phyloP scores from a whole-genome alignment of 2,888 invertebrate genomes.

The Volucella inflata region DNA sequence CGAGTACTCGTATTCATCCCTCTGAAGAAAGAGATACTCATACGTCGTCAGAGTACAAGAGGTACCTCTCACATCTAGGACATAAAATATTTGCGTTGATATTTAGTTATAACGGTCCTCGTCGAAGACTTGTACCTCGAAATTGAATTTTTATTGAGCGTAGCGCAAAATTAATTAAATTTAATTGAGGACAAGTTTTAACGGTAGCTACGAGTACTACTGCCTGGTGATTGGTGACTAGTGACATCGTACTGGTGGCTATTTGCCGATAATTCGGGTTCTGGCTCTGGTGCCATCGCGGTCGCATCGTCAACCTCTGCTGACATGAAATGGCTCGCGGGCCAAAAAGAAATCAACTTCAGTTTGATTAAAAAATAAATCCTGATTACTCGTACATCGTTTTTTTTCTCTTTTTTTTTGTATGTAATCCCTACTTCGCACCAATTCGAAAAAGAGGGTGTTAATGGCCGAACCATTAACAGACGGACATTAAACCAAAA shows the following conservation, averaged over 20 bases:
- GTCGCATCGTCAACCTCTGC: background rate
- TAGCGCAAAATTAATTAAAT: conserved; percentile 76
- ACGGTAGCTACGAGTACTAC: conserved; percentile 37
- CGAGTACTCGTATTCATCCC: no score
- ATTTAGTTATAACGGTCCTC: conserved; percentile 55
- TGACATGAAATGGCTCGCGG: conserved; percentile 17
- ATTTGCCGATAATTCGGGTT: no score
- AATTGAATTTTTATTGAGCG: conserved; percentile 76
- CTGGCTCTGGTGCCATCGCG: background rate
- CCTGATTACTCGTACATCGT: conserved; percentile 10
- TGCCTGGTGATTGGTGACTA: background rate
- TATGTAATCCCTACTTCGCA: conserved; percentile 18
- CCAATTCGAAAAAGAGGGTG: conserved; percentile 27
- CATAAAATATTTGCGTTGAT: conserved; percentile 56
- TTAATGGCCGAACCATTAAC: conserved; percentile 31
- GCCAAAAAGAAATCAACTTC: background rate
- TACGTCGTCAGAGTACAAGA: background rate
- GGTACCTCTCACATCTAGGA: conserved; percentile 48
- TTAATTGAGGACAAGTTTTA: conserved; percentile 76
- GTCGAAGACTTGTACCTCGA: conserved; percentile 46
- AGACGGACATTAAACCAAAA: conserved; percentile 22
- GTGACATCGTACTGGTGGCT: no score
- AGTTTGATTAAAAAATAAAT: conserved; percentile 53
- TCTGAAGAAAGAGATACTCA: no score
- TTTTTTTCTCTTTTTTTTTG: background rate